These are phyloP conservation scores for Notechis scutatus DNA, from an alignment of 2,113 vertebrate genomes.

Conservation along the genomic window DNA sequence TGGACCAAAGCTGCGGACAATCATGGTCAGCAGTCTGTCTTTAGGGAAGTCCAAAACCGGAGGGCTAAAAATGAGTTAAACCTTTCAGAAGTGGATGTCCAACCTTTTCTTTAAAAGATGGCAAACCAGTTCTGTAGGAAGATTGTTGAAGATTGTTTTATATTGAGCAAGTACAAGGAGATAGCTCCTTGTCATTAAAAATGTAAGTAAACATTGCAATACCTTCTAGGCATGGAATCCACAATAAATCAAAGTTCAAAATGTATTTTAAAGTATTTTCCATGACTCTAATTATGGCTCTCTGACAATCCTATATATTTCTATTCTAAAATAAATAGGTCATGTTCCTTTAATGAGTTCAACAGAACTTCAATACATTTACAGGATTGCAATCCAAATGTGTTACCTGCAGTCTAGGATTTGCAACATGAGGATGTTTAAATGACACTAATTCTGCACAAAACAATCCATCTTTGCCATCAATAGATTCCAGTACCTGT, in stretches of 20 bases:
- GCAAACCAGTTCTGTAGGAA: not conserved
- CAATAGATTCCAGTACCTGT: conserved; percentile 88
- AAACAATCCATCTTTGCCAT: conserved; percentile 79
- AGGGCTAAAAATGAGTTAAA: not conserved
- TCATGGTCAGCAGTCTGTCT: too few relatives aligned
- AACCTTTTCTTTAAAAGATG: not conserved
- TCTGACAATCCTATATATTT: not conserved
- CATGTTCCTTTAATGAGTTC: not conserved
- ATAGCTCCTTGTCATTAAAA: not conserved
- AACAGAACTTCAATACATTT: not conserved
- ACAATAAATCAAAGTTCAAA: not conserved
- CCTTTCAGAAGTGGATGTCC: not conserved
- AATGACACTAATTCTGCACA: conserved; percentile 92
- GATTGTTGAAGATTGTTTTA: not conserved
- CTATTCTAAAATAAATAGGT: not conserved
- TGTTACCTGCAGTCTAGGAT: conserved; percentile 89
- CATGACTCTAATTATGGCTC: not conserved
- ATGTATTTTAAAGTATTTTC: not conserved
- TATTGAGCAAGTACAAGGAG: not conserved
- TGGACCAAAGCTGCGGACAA: too few relatives aligned
- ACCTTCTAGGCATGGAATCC: not conserved
- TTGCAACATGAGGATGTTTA: conserved; percentile 94
- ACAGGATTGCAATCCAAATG: not conserved
- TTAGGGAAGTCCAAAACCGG: too few relatives aligned
- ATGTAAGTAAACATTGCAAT: too few relatives aligned